Base-by-base conservation (phyloP, 2,888 invertebrate species). In the Venustoraphidia nigricollis region DNA sequence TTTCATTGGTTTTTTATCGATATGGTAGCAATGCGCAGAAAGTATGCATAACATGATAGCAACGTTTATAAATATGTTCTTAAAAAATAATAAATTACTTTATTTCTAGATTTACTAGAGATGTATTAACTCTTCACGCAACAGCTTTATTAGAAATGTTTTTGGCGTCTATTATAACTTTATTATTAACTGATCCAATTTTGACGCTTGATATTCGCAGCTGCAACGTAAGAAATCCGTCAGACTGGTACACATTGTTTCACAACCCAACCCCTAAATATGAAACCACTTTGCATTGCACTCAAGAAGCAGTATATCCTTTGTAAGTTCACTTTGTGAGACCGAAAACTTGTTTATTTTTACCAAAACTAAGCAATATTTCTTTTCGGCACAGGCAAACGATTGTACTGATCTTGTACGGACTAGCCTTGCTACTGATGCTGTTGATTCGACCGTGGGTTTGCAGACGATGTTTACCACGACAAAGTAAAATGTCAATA, bases 301-400 rank as follows among this genome's bases (percentile, higher is more conserved):
- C 96, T 0, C 94, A 97, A 62, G 97, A 98, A 69, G 93, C 95
- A 49, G 95, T 96, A 0, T 97, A 93, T 72, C 97, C 97, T 41
- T 69, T 97, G 91, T 96, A 76, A 78, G 83, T 76, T 53, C 59
- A 57, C 48, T 46, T 27, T 27, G 27, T 27, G 3, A 27, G 6
- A 6, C 27, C 6, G 27, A 14, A 44, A 45, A 46, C 36, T 41
- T 34, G 14, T 38, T 9, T 44, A 34, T 42, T 45, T 11, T 41
- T 39, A 44, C 41, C 50, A 51, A 37, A 38, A 41, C 34, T 10
- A 40, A 41, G 27, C 13, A 42, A 39, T 38, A 34, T 39, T 47
- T 41, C 41, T 1, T 44, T 11, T 11, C 36, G 47, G 41, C 36
- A 38, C 69, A 94, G 94, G 58, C 94, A 94, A 66, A 91, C 94